A percentile compares a stretch with the other conserved stretches of the same genome.
Evolutionary conservation across 2,113 vertebrate genomes (phyloP).

Genomic region (Saiga tatarica): DNA sequence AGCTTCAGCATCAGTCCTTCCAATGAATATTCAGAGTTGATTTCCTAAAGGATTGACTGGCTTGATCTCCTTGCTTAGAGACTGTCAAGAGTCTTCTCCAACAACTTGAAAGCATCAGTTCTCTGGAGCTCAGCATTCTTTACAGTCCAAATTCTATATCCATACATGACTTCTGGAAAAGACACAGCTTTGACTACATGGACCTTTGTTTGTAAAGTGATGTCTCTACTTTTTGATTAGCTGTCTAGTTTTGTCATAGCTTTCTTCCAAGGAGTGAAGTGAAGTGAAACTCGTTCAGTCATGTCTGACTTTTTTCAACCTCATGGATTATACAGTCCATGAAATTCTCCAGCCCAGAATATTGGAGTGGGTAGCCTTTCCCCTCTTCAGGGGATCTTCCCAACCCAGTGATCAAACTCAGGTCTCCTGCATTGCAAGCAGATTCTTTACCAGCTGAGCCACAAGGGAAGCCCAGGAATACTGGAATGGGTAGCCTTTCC

Average conservation of each 20-base stretch:
- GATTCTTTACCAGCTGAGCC: background rate
- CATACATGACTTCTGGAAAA: background rate
- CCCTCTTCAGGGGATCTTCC: background rate
- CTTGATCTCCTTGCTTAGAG: background rate
- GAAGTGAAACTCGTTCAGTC: background rate
- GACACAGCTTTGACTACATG: background rate
- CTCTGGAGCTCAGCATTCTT: background rate
- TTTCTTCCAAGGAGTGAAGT: background rate
- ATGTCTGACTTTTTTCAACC: background rate
- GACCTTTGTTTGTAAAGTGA: background rate
- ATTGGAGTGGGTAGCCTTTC: background rate
- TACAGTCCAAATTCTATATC: background rate
- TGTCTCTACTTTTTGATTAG: background rate
- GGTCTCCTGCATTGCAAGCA: accelerated
- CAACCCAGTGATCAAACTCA: accelerated
- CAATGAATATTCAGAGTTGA: background rate
- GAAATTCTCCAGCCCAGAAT: background rate
- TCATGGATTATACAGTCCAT: background rate
- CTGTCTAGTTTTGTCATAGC: background rate
- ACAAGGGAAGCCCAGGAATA: background rate
- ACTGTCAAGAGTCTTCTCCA: background rate
- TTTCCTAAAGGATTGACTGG: background rate
- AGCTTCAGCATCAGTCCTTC: background rate
- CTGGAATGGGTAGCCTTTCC: background rate
- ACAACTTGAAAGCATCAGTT: background rate